Evolutionary conservation across 2,113 vertebrate genomes (phyloP), one percentile per base, ranked within the genome.

Genomic region (Grus americana): DNA sequence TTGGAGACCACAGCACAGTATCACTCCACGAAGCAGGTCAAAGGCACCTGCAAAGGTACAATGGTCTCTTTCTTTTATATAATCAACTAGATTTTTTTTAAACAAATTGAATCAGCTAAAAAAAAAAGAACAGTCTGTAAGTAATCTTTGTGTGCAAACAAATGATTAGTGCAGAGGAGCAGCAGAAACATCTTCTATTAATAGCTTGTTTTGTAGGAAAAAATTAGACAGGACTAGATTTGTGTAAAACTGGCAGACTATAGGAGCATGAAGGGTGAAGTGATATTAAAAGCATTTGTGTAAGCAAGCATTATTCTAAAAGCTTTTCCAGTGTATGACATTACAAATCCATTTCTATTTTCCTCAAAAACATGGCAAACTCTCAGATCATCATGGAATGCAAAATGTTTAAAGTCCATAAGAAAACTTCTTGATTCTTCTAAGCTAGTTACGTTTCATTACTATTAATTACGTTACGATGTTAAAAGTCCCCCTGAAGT

Each of bases 141-240:
- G 63, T 75, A 79, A 76, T 94, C 62, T 70, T 79, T 85, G n/a
- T 89, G 40, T 90, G 62, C 73, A 94, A 97, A 94, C 62, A 88
- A 94, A 93, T 63, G 4, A 79, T 89, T 82, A 68, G 38, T 83
- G 74, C 50, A 92, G 38, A 94, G 54, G 10, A 94, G 62, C 47
- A 81, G 89, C 18, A 93, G 90, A 93, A 88, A 1, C 20, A n/a
- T 79, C 50, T 85, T 86, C 86, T 94, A 72, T 73, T 78, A 93
- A 86, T 88, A 82, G 54, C 29, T 92, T 90, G 36, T 40, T 95
- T 91, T 55, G 36, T 49, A 96, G 44, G 78, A 46, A 86, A 88
- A 92, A 67, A 54, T 42, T 73, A 75, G 61, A 71, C 34, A 76
- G 52, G 55, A 67, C 26, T 86, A 80, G 72, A 75, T 91, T 90